A percentile compares a stretch with the other conserved stretches of the same genome.
Conservation (phyloP, 2,113 vertebrate genomes). For the Larimichthys crocea region DNA sequence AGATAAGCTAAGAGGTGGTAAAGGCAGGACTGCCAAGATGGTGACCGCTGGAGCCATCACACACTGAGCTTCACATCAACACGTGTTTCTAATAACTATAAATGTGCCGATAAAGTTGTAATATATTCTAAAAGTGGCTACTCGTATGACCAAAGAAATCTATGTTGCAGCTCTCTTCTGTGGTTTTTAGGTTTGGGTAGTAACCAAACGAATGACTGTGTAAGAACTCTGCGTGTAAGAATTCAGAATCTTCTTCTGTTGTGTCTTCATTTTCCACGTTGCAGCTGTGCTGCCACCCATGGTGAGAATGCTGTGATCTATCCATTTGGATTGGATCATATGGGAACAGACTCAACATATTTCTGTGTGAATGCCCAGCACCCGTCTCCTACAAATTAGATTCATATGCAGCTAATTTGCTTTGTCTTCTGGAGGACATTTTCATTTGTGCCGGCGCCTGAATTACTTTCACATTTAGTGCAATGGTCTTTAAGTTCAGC, state of each 20-base stretch:
- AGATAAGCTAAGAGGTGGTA: no score
- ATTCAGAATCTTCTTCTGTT: not conserved
- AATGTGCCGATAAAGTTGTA: not conserved
- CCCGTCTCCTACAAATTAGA: not conserved
- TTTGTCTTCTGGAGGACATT: slow-evolving; percentile 3
- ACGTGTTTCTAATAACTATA: not conserved
- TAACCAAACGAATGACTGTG: no score
- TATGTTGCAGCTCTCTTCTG: no score
- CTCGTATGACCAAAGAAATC: not conserved
- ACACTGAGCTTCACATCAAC: not conserved
- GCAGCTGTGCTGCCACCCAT: not conserved
- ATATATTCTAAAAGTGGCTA: not conserved
- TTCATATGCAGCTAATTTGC: not conserved
- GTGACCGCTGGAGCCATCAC: no score
- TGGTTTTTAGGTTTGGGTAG: no score
- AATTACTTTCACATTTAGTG: not conserved
- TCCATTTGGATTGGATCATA: not conserved
- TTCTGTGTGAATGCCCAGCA: not conserved
- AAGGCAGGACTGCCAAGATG: no score
- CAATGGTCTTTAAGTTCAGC: not conserved
- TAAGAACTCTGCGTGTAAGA: not conserved
- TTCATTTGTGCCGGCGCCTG: not conserved
- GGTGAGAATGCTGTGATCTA: not conserved
- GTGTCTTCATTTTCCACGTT: not conserved
- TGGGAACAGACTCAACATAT: not conserved